phyloP scores from a whole-genome alignment of 2,888 invertebrate genomes.

The Linnaemya vulpina region DNA sequence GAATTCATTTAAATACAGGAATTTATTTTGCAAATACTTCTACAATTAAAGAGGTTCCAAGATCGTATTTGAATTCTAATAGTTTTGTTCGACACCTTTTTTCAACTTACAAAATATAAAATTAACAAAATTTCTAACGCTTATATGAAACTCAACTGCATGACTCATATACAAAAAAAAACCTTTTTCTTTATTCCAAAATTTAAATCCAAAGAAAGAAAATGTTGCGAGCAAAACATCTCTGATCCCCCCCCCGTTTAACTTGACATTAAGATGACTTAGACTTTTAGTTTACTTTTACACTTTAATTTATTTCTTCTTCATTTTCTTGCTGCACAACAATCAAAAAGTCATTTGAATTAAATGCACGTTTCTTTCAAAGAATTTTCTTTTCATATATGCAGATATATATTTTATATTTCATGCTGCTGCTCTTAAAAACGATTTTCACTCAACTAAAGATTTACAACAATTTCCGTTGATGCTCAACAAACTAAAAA shows the following conservation, averaged over 20 bases:
- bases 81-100: too few species aligned
- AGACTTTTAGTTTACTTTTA: conserved; percentile 52
- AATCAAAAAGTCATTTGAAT: conserved; percentile 67
- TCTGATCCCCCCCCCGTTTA: conserved; percentile 38
- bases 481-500: conserved; percentile 6
- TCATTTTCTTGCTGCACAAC: conserved; percentile 39
- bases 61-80: too few species aligned
- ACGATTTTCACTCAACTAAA: conserved; percentile 60
- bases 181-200: background rate
- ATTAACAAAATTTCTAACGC: too few species aligned
- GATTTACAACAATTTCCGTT: conserved; percentile 63
- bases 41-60: too few species aligned
- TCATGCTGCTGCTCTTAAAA: conserved; percentile 35
- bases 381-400: conserved; percentile 19
- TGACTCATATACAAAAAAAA: background rate
- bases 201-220: conserved; percentile 10
- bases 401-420: background rate
- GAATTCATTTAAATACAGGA: too few species aligned
- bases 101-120: too few species aligned
- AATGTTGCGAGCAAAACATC: background rate
- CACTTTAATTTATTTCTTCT: conserved; percentile 4
- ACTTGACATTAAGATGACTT: conserved; percentile 64
- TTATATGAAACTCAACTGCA: too few species aligned
- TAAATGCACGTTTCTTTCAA: conserved; percentile 64
- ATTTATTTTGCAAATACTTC: too few species aligned